Conservation (phyloP, 2,113 vertebrate species). For the Microcebus jonahi region DNA sequence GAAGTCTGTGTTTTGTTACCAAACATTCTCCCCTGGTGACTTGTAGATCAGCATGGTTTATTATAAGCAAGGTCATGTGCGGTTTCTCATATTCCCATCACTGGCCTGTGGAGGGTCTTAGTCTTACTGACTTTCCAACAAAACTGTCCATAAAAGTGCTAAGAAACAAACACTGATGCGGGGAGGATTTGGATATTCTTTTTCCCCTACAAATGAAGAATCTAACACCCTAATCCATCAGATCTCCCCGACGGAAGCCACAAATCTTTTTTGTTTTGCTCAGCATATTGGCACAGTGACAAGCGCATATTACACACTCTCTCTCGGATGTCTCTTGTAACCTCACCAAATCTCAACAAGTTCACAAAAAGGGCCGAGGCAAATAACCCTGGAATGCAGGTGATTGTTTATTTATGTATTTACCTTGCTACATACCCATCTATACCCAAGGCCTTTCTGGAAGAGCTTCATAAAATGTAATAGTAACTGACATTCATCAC, state of each 20-base stretch:
- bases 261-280: slow-evolving; percentile 56
- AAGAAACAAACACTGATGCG: not conserved
- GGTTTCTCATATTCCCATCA: not conserved
- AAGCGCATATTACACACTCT: not conserved
- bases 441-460: slow-evolving; percentile 43
- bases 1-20: slow-evolving; percentile 51
- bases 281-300: not conserved
- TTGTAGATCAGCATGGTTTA: not conserved
- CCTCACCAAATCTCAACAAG: slow-evolving; percentile 37
- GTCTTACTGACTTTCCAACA: not conserved
- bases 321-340: not conserved
- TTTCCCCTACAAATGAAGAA: not conserved
- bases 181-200: not conserved
- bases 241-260: slow-evolving; percentile 38
- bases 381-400: not conserved
- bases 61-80: not conserved
- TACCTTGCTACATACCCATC: not conserved
- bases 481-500: slow-evolving; percentile 62
- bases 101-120: slow-evolving; percentile 1
- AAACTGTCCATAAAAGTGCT: slow-evolving; percentile 16
- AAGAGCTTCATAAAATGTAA: slow-evolving; percentile 71
- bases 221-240: slow-evolving; percentile 38
- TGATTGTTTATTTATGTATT: slow-evolving; percentile 57
- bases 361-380: slow-evolving; percentile 17
- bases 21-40: not conserved